Evolutionary conservation across 2,797 vertebrate species (phyloP), one percentile per base, ranked within the genome.

Genomic region (Rhinichthys osculus): DNA sequence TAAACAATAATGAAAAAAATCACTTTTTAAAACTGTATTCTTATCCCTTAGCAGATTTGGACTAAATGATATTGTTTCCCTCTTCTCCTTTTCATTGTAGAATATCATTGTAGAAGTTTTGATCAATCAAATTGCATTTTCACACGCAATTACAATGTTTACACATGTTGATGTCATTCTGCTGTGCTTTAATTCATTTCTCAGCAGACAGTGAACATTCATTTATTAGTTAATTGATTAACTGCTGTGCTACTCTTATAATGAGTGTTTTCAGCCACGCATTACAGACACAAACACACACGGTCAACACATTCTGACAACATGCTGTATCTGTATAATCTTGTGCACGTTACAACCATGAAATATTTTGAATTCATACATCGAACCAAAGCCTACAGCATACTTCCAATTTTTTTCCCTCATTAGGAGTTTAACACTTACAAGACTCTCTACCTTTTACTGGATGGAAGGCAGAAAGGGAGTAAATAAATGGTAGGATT

Each of bases 91-190:
- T 40, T 52, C 7, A 57, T 40, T 42, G 44, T 38, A n/a, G 4
- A 76, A 40, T 19, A 78, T 57, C 16, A 27, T 69, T 69, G 14
- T 19, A 21, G 23, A 78, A 27, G 10, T 52, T 42, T 57, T 33
- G 74, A 66, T 74, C 35, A 52, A 35, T 67, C 17, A 30, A 38
- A 64, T 33, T 44, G 5, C 14, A 40, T 76, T 70, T 66, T 90
- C 84, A 78, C 81, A 83, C 85, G 85, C 89, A 93, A 93, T 93
- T 90, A 85, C 88, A 67, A 10, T 69, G 87, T 92, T 92, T 90
- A 89, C 82, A 67, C 74, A 21, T 78, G 83, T 73, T 88, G 88
- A 84, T 81, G 76, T 86, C 91, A 87, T 91, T 92, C 79, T 69
- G 73, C 81, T 81, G 59, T 2, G 62, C 84, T 77, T 85, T 33